Base-by-base conservation (phyloP, 2,113 vertebrate species). In the Lepidothrix coronata region DNA sequence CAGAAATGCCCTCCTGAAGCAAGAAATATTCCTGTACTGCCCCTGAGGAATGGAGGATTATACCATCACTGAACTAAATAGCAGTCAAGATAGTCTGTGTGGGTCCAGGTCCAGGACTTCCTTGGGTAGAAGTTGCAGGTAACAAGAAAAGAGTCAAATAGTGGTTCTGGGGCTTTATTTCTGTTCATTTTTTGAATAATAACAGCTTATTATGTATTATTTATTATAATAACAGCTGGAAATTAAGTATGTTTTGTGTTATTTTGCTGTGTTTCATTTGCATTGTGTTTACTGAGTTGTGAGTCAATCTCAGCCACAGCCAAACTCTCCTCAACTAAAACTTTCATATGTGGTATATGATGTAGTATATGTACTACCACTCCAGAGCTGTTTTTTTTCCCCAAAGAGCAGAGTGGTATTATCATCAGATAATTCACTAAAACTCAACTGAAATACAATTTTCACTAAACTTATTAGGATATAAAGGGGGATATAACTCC, bases 31-130 rank as follows among this genome's bases (percentile, higher is more conserved):
- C 30, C 37, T 49, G 8, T 3, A 20, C 27, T 41, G 33, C 27
- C 4, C 1, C 14, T 20, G 23, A 23, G 19, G 23, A 65, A 24
- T 11, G 17, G 23, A 49, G 17, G 20, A n/a, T 59, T 51, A 21
- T 15, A 27, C 4, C 7, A 8, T 17, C 0, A 0, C 12, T 37
- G 35, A 65, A 27, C 24, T 43, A 44, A 3, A 15, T 17, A 51
- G 9, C 2, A 0, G 23, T 44, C 39, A 44, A 55, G 44, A 31
- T 20, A 17, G 8, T 7, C 6, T 54, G 15, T 21, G 11, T 49
- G 14, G 73, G 58, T 25, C 24, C 39, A 59, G 5, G 12, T 44
- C 55, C 44, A 28, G 41, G 19, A 63, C 17, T 39, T 75, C 27
- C 59, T 80, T 44, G 30, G 8, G 30, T 12, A 73, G 23, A 62